Evolutionary conservation across 2,113 vertebrate genomes (phyloP).

Genomic region (Sisor rabdophorus): DNA sequence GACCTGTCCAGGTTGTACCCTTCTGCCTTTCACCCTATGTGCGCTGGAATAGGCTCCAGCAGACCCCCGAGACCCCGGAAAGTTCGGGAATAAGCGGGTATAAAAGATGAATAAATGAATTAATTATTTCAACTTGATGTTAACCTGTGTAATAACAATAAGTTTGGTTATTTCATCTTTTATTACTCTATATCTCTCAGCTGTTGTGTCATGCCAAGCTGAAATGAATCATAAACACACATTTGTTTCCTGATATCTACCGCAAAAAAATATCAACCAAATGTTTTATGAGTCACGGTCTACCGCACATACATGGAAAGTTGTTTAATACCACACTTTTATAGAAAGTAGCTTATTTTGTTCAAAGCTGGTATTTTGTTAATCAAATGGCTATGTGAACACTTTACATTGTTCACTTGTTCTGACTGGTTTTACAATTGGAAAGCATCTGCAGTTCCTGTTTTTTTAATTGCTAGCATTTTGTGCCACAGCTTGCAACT

Average conservation of each 20-base stretch:
- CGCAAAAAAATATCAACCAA: not conserved
- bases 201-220: not conserved
- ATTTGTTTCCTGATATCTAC: not conserved
- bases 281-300: not conserved
- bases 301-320: not conserved
- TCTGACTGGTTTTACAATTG: not conserved
- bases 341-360: not conserved
- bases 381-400: not conserved
- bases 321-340: not conserved
- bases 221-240: not conserved
- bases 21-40: too few relatives aligned
- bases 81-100: too few relatives aligned
- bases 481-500: not conserved
- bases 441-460: not conserved
- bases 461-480: not conserved
- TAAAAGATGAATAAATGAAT: too few relatives aligned
- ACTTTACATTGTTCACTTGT: not conserved
- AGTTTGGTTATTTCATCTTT: not conserved
- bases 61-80: too few relatives aligned
- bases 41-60: too few relatives aligned
- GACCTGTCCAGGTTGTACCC: too few relatives aligned
- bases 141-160: not conserved
- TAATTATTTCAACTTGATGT: not conserved
- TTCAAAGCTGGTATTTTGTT: too few relatives aligned
- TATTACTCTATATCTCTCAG: not conserved